phyloP scores from a whole-genome alignment of 2,797 vertebrate species.

The Tapirus indicus region DNA sequence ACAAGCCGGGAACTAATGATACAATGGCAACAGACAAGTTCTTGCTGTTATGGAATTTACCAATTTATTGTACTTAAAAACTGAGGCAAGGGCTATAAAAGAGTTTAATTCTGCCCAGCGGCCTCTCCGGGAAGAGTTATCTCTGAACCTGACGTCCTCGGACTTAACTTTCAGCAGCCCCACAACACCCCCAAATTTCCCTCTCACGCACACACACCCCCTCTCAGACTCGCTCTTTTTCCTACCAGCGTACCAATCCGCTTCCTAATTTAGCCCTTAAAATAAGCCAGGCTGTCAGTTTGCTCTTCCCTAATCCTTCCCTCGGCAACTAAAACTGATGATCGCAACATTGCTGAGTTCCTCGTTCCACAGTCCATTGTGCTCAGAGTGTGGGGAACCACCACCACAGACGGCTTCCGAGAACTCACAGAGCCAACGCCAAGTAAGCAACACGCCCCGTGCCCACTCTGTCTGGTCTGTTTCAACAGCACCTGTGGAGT shows the following conservation, averaged over 20 bases:
- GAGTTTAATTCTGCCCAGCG: background rate
- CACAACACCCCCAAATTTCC: conserved; percentile 6
- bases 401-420: background rate
- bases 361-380: conserved; percentile 53
- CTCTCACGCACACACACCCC: background rate
- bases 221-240: background rate
- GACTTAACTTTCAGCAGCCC: background rate
- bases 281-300: conserved; percentile 77
- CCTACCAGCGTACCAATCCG: conserved; percentile 67
- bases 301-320: conserved; percentile 77
- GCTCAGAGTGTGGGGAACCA: conserved; percentile 34
- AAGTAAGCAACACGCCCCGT: background rate
- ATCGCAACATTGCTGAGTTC: conserved; percentile 72
- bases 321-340: conserved; percentile 75
- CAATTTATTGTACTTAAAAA: conserved; percentile 5
- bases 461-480: background rate
- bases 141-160: conserved; percentile 29
- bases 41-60: background rate
- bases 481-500: background rate
- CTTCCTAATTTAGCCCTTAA: conserved; percentile 79
- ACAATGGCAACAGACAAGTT: background rate
- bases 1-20: background rate
- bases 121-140: conserved; percentile 52
- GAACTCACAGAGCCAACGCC: background rate
- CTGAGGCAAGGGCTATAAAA: background rate